Conservation (phyloP, 2,888 invertebrate genomes). For the Schrankia costaestrigalis region DNA sequence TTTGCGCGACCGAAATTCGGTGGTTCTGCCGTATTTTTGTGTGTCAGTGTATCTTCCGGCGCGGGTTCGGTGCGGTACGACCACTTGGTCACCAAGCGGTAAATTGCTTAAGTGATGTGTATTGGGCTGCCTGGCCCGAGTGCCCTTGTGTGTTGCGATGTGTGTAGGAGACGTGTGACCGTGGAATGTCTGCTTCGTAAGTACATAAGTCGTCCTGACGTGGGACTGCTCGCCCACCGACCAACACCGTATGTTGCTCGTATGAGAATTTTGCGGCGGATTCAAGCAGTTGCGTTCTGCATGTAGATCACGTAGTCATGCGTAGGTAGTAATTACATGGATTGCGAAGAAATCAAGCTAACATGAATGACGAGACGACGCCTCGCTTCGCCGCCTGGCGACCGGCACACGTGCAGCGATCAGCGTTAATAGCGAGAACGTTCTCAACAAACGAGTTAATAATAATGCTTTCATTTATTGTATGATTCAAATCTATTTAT, state of each 20-base stretch:
- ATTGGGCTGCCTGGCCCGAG: conserved; percentile 69
- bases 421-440: conserved; percentile 44
- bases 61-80: conserved; percentile 66
- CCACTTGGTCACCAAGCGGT: conserved; percentile 44
- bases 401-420: conserved; percentile 62
- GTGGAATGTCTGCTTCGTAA: conserved; percentile 74
- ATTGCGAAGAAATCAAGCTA: conserved; percentile 53
- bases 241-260: conserved; percentile 29
- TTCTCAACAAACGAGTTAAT: conserved; percentile 51
- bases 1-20: conserved; percentile 79
- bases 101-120: conserved; percentile 65
- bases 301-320: conserved; percentile 40
- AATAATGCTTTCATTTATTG: conserved; percentile 51
- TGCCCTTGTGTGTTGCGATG: conserved; percentile 71
- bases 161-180: conserved; percentile 74
- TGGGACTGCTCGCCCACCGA: conserved; percentile 45
- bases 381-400: conserved; percentile 59
- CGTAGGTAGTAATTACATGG: conserved; percentile 50
- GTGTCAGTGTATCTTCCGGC: conserved; percentile 72
- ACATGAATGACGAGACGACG: conserved; percentile 65
- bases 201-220: conserved; percentile 61
- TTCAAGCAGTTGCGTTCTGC: conserved; percentile 41
- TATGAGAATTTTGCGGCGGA: conserved; percentile 27
- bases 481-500: conserved; percentile 34
- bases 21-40: conserved; percentile 70